These are phyloP conservation scores for Drosophila picticornis DNA, from an alignment of 2,888 invertebrate species.

Conservation along the genomic window DNA sequence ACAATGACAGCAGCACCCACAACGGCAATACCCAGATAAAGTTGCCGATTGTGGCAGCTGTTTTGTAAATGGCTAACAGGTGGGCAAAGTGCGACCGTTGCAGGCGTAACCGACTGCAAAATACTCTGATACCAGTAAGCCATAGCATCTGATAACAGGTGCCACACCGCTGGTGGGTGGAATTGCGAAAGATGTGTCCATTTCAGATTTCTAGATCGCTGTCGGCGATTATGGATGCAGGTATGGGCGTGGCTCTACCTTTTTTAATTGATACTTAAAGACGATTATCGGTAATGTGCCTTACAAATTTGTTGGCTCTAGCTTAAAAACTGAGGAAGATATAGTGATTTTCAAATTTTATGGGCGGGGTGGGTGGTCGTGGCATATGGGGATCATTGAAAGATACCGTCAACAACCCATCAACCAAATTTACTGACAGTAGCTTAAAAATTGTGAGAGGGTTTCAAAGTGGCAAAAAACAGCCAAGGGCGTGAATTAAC, in stretches of 20 bases:
- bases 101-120: neutral
- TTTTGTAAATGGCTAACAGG: slow-evolving; percentile 41
- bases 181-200: too few species aligned
- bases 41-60: slow-evolving; percentile 25
- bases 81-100: slow-evolving; percentile 7
- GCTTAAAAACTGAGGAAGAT: too few species aligned
- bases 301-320: neutral
- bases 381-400: neutral
- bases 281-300: too few species aligned
- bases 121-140: neutral
- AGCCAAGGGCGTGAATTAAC: slow-evolving; percentile 43
- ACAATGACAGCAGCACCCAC: slow-evolving; percentile 8
- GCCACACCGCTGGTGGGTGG: neutral
- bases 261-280: too few species aligned
- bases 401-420: neutral
- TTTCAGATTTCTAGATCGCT: too few species aligned
- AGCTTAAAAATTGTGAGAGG: neutral
- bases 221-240: too few species aligned
- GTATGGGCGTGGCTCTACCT: too few species aligned
- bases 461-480: slow-evolving; percentile 39
- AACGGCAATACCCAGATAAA: slow-evolving; percentile 20
- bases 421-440: neutral
- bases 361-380: neutral
- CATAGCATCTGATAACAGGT: neutral
- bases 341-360: neutral